phyloP scores from a whole-genome alignment of 1,140 invertebrate genomes.

The Sweltsa coloradensis region DNA sequence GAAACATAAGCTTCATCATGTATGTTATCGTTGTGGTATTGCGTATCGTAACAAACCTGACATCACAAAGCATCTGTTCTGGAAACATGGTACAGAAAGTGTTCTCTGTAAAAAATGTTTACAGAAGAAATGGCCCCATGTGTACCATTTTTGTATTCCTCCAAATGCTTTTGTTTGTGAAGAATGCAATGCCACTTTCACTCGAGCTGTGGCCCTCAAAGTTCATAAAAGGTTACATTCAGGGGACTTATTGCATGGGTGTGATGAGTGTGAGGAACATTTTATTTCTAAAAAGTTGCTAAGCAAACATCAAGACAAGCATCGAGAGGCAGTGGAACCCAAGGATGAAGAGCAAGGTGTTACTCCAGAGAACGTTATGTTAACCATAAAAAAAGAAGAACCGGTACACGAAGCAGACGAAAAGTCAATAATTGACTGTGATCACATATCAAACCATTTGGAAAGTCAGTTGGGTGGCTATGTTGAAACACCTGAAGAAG shows the following conservation, averaged over 20 bases:
- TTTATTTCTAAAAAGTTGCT: conserved; percentile 73
- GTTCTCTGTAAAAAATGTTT: conserved; percentile 70
- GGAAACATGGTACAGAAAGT: conserved; percentile 83
- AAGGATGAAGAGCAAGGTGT: conserved; percentile 1
- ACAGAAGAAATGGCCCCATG: conserved; percentile 80
- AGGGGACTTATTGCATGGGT: conserved; percentile 54
- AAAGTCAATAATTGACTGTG: too few relatives aligned
- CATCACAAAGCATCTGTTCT: conserved; percentile 76
- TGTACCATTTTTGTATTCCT: conserved; percentile 79
- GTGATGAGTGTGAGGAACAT: conserved; percentile 55
- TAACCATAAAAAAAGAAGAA: too few relatives aligned
- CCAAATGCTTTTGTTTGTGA: conserved; percentile 64
- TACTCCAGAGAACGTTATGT: too few relatives aligned
- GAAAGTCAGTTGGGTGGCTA: too few relatives aligned
- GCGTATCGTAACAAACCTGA: conserved; percentile 75
- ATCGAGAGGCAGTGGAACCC: conserved; percentile 25
- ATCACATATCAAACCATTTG: too few relatives aligned
- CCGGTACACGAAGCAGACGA: too few relatives aligned
- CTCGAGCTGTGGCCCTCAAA: conserved; percentile 60
- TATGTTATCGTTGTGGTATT: conserved; percentile 74
- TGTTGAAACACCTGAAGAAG: background rate
- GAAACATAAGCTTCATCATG: conserved; percentile 76
- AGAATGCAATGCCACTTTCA: conserved; percentile 60
- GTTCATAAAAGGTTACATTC: conserved; percentile 70
- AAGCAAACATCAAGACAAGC: conserved; percentile 46